These are phyloP conservation scores for Solea senegalensis DNA, from an alignment of 2,113 vertebrate genomes.

Conservation along the genomic window DNA sequence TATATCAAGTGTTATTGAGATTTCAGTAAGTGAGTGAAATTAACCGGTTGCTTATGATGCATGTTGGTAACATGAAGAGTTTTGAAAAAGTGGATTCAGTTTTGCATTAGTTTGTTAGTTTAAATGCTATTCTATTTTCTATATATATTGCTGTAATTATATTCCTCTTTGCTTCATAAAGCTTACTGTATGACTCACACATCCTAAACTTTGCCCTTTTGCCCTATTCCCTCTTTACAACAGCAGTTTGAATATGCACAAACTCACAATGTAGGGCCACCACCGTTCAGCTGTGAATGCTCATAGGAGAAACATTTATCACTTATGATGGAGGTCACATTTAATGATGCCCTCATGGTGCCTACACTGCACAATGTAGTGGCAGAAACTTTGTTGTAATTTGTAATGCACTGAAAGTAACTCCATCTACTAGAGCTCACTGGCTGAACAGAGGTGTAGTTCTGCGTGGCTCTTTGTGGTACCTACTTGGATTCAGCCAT, in stretches of 20 bases:
- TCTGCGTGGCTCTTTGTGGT: neutral
- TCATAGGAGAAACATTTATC: neutral
- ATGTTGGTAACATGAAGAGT: too few species aligned
- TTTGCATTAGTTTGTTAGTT: conserved; percentile 24
- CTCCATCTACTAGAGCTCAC: conserved; percentile 13
- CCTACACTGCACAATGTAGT: conserved; percentile 22
- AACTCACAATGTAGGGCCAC: neutral
- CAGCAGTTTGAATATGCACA: conserved; percentile 5
- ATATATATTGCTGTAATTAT: conserved; percentile 4
- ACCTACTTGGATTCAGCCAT: neutral
- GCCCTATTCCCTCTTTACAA: conserved; percentile 3
- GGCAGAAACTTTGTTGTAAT: conserved; percentile 9
- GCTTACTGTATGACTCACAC: conserved; percentile 4
- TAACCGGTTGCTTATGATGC: too few species aligned
- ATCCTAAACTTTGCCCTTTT: conserved; percentile 7
- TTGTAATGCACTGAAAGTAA: neutral
- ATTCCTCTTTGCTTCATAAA: conserved; percentile 46
- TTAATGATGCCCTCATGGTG: neutral
- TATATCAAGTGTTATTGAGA: too few species aligned
- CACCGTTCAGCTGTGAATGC: conserved; percentile 5
- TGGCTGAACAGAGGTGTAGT: conserved; percentile 4
- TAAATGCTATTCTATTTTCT: conserved; percentile 27
- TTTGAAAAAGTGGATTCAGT: neutral
- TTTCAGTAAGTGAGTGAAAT: too few species aligned
- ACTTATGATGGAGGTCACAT: conserved; percentile 19